Percentiles rank a stretch among this genome's conserved stretches.
These are phyloP conservation scores for Phaetusa simplex DNA, from an alignment of 2,113 vertebrate genomes.

Conservation along the genomic window DNA sequence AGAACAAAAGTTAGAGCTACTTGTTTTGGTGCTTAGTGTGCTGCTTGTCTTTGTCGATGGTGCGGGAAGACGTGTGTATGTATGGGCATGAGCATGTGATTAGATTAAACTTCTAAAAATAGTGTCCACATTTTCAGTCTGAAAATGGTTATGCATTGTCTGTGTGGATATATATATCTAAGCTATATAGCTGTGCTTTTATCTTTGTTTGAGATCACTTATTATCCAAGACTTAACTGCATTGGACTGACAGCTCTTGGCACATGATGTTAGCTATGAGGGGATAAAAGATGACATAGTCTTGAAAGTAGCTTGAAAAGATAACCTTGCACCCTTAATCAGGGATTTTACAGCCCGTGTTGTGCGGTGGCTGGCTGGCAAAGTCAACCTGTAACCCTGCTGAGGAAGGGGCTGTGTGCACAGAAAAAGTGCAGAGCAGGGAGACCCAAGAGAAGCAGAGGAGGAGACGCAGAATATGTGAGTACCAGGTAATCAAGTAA, in stretches of 20 bases:
- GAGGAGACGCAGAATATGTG: not conserved
- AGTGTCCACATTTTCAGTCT: not conserved
- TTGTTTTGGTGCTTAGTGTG: not conserved
- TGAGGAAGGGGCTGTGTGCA: not conserved
- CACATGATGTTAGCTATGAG: not conserved
- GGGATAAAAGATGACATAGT: not conserved
- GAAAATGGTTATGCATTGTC: not conserved
- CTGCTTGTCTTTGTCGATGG: not conserved
- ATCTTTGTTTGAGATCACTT: not conserved
- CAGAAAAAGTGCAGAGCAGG: not conserved
- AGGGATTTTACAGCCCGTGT: not conserved
- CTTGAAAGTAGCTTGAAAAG: not conserved
- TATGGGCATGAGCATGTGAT: not conserved
- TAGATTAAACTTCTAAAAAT: constrained; percentile 34
- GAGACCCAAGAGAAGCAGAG: not conserved
- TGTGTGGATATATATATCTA: not conserved
- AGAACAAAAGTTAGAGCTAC: not conserved
- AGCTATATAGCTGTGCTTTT: not conserved
- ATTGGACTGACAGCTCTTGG: not conserved
- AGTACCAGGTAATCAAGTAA: not conserved
- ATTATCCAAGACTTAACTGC: not conserved
- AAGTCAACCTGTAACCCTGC: not conserved
- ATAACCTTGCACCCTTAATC: not conserved
- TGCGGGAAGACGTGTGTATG: not conserved
- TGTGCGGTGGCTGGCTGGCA: not conserved